Evolutionary conservation across 1,140 invertebrate species (phyloP).

Genomic region (Pteromalus puparum): DNA sequence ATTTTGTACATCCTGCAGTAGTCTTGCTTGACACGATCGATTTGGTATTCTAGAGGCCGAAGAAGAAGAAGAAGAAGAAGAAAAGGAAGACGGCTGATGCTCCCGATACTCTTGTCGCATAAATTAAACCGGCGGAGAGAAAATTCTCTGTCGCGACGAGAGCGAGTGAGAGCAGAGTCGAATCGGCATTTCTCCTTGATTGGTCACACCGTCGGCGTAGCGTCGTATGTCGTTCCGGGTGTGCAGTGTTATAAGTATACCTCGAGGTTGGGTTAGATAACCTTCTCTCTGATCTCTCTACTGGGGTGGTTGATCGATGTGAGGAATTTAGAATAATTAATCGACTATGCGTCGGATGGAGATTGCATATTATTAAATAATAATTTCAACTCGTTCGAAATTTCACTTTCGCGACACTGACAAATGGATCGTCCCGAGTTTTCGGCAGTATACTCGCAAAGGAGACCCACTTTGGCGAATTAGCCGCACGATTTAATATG

Average conservation of each 20-base stretch:
- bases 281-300: neutral
- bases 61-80: neutral
- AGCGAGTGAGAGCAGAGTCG: neutral
- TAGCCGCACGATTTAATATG: no score
- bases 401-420: no score
- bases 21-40: slow-evolving; percentile 51
- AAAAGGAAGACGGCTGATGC: neutral
- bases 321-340: no score
- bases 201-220: neutral
- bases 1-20: neutral
- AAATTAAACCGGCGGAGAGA: slow-evolving; percentile 11
- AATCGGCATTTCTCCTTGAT: neutral
- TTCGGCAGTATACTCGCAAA: no score
- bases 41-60: slow-evolving; percentile 64
- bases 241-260: neutral
- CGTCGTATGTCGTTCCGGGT: neutral
- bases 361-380: no score
- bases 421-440: no score
- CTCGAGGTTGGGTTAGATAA: neutral
- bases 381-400: no score
- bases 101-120: slow-evolving; percentile 2
- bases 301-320: no score
- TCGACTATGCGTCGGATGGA: no score
- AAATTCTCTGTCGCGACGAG: neutral
- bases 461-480: no score